Percentiles rank a stretch among this genome's conserved stretches.
phyloP scores from a whole-genome alignment of 2,888 invertebrate species.

The Epirrhoe alternata region DNA sequence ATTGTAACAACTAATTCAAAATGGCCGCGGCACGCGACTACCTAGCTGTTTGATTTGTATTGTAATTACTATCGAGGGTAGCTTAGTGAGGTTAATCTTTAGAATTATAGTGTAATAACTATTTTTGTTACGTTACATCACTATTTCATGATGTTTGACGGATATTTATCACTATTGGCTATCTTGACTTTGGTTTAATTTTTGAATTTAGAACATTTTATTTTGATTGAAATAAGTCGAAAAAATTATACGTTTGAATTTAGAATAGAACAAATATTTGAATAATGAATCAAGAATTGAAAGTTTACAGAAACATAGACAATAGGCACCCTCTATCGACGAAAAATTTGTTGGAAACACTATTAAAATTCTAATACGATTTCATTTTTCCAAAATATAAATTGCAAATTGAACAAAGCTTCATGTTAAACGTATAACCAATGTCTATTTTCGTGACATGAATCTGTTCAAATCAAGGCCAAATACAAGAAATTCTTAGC shows the following conservation, averaged over 20 bases:
- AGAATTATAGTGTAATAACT: constrained; percentile 29
- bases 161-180: neutral
- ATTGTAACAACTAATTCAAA: constrained; percentile 62
- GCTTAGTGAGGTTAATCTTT: constrained; percentile 34
- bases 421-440: neutral
- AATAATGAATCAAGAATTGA: no score
- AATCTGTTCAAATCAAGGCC: constrained; percentile 11
- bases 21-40: constrained; percentile 71
- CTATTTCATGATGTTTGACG: neutral
- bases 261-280: no score
- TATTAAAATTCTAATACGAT: no score
- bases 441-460: neutral
- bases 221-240: neutral
- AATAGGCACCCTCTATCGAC: no score
- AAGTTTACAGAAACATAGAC: no score
- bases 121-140: constrained; percentile 19
- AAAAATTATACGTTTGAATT: no score
- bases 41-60: constrained; percentile 60
- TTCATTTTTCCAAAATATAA: neutral
- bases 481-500: constrained; percentile 1
- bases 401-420: neutral
- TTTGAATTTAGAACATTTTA: neutral
- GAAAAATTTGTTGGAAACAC: no score
- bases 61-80: constrained; percentile 36
- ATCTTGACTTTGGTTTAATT: neutral